Conservation (phyloP, 2,113 vertebrate species). For the Thymallus thymallus region DNA sequence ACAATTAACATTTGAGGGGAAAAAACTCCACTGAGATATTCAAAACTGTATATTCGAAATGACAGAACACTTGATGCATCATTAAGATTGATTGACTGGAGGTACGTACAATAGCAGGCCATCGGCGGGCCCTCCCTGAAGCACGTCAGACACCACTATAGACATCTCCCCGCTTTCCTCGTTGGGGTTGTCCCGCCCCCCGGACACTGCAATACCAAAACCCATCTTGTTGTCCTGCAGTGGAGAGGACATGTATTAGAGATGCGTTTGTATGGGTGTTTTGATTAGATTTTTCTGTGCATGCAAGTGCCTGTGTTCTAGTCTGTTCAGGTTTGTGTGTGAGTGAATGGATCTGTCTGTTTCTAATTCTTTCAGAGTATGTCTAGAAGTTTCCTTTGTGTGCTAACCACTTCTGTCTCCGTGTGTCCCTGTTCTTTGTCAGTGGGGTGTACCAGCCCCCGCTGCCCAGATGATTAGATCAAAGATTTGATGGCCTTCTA, state of each 20-base stretch:
- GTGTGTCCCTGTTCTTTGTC: neutral
- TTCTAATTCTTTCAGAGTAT: neutral
- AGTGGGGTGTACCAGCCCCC: conserved; percentile 10
- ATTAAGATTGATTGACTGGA: neutral
- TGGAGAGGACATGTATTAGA: conserved; percentile 1
- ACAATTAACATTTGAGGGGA: conserved; percentile 6
- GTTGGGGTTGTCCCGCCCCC: conserved; percentile 94
- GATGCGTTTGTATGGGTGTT: neutral
- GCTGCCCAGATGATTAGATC: conserved; percentile 50
- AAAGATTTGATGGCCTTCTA: conserved; percentile 47
- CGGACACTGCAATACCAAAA: conserved; percentile 96
- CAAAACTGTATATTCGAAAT: neutral
- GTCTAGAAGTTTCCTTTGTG: too few relatives aligned
- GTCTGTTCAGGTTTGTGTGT: neutral
- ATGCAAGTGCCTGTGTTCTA: neutral
- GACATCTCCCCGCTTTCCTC: conserved; percentile 94
- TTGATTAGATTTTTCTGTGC: too few relatives aligned
- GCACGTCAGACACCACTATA: conserved; percentile 93
- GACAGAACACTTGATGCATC: neutral
- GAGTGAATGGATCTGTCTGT: neutral
- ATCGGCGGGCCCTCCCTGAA: conserved; percentile 90
- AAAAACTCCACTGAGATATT: neutral
- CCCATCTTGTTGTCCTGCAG: conserved; percentile 91
- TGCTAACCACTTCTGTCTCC: neutral
- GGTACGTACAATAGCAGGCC: conserved; percentile 88